Evolutionary conservation across 1,140 invertebrate genomes (phyloP).

Genomic region (Euborellia annulipes): DNA sequence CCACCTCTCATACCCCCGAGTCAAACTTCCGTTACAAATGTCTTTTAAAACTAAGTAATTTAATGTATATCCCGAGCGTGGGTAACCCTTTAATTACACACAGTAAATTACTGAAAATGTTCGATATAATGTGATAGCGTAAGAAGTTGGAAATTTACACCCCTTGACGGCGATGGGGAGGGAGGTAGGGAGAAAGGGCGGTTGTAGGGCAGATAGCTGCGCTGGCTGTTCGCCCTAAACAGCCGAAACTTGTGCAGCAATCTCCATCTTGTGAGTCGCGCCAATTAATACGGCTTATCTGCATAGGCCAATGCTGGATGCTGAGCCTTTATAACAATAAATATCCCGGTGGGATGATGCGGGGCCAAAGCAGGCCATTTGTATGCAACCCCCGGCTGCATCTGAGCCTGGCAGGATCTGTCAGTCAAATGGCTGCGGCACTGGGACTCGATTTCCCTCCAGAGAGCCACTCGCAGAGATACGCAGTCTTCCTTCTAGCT

Average conservation of each 20-base stretch:
- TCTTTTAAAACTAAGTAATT: conserved; percentile 8
- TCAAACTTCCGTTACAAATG: conserved; percentile 11
- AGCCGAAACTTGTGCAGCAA: too few relatives aligned
- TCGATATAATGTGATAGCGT: conserved; percentile 14
- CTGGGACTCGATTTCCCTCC: conserved; percentile 11
- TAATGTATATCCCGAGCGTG: conserved; percentile 11
- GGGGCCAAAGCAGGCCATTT: conserved; percentile 13
- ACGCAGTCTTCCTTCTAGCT: too few relatives aligned
- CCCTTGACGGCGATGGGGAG: conserved; percentile 8
- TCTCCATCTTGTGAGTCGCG: not conserved
- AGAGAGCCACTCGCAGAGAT: conserved; percentile 4
- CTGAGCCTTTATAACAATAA: conserved; percentile 13
- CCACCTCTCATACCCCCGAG: not conserved
- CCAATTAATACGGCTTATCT: conserved; percentile 17
- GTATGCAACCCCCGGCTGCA: conserved; percentile 12
- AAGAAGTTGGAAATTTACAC: conserved; percentile 12
- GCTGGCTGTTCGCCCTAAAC: too few relatives aligned
- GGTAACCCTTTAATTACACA: conserved; percentile 16
- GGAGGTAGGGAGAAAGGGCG: not conserved
- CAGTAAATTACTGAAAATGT: conserved; percentile 15
- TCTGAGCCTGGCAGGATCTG: conserved; percentile 15
- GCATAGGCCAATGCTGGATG: conserved; percentile 12
- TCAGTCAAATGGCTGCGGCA: conserved; percentile 14
- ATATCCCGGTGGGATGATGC: conserved; percentile 11
- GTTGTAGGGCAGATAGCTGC: not conserved